Conservation (phyloP, 2,113 vertebrate genomes). For the Chionomys nivalis region DNA sequence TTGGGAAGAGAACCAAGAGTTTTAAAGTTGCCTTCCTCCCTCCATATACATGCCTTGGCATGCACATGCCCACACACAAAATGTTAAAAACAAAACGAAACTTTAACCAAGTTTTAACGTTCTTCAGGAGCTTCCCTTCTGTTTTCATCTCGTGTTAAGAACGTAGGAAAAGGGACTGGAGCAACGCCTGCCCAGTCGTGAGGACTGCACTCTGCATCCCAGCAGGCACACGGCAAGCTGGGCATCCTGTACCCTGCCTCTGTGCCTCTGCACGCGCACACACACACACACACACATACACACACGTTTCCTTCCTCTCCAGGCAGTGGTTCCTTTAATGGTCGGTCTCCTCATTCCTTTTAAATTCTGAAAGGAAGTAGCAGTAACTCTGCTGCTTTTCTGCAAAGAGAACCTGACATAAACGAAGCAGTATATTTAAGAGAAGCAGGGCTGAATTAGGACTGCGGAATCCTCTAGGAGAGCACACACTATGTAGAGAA, state of each 20-base stretch:
- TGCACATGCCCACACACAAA: not conserved
- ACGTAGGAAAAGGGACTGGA: not conserved
- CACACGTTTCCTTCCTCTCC: not conserved
- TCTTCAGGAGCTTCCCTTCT: constrained; percentile 33
- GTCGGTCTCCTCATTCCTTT: not conserved
- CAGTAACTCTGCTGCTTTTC: constrained; percentile 26
- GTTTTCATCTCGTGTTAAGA: constrained; percentile 12
- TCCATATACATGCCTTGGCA: not conserved
- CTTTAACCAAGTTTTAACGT: not conserved
- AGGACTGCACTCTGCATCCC: not conserved
- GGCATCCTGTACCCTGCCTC: not conserved
- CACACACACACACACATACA: not conserved
- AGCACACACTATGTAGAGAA: not conserved
- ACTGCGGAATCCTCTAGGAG: constrained; percentile 31
- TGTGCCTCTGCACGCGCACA: no score
- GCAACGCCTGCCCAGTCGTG: not conserved
- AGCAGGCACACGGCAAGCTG: not conserved
- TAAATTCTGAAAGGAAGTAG: not conserved
- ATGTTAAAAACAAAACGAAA: not conserved
- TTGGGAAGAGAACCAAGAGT: not conserved
- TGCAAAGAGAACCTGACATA: constrained; percentile 19
- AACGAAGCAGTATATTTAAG: constrained; percentile 6
- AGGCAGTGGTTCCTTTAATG: not conserved
- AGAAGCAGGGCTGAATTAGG: not conserved
- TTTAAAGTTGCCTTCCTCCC: not conserved